A percentile compares a stretch with the other conserved stretches of the same genome.
These are phyloP conservation scores for Argentina silus DNA, from an alignment of 2,797 vertebrate species.

Conservation along the genomic window DNA sequence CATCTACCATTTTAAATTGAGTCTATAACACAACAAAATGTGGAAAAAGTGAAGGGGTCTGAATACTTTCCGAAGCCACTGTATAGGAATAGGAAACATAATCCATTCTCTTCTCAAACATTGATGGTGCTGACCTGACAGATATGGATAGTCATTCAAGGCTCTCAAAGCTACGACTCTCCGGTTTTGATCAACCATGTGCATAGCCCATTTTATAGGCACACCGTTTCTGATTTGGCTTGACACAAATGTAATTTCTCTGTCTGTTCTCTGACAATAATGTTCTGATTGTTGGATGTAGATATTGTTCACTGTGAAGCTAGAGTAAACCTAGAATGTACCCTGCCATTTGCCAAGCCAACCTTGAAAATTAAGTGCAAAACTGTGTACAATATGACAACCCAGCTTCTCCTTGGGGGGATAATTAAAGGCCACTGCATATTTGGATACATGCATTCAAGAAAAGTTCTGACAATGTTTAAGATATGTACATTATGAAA, in stretches of 20 bases:
- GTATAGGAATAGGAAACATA: background rate
- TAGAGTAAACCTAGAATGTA: background rate
- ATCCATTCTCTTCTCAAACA: background rate
- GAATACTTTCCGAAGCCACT: no score
- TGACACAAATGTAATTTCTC: background rate
- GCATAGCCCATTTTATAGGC: no score
- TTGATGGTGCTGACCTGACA: background rate
- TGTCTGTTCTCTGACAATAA: background rate
- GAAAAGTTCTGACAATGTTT: conserved; percentile 6
- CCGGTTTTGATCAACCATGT: no score
- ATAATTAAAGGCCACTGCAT: conserved; percentile 4
- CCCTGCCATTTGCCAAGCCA: background rate
- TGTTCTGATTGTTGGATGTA: no score
- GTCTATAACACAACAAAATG: no score
- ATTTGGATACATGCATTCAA: background rate
- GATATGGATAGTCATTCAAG: background rate
- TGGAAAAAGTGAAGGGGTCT: no score
- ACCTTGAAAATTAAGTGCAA: conserved; percentile 8
- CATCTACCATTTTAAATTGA: no score
- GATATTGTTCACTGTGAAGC: background rate
- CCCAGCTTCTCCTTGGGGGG: background rate
- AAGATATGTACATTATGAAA: background rate
- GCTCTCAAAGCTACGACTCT: no score
- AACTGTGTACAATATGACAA: background rate
- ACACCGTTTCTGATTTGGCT: no score